These are phyloP conservation scores for Hiodon alosoides DNA, from an alignment of 2,113 vertebrate genomes.

Conservation along the genomic window DNA sequence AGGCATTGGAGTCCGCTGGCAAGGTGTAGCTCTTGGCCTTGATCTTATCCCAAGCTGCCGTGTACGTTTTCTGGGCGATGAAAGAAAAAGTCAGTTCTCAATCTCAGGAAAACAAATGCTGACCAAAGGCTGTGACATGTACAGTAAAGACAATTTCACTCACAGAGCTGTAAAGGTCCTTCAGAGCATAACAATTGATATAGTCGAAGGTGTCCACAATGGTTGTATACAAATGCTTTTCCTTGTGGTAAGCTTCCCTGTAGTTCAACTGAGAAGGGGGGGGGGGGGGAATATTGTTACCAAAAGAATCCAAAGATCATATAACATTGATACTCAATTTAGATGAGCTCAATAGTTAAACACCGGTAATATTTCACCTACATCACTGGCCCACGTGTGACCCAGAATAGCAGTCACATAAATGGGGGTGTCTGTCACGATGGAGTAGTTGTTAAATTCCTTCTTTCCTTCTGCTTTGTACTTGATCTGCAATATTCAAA, in stretches of 20 bases:
- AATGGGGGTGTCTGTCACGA: conserved; percentile 88
- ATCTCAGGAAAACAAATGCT: neutral
- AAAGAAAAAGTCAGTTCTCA: neutral
- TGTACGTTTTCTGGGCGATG: conserved; percentile 79
- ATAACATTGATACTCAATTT: neutral
- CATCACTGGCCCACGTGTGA: conserved; percentile 84
- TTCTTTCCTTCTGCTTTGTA: conserved; percentile 84
- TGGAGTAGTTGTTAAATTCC: conserved; percentile 82
- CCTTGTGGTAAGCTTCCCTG: conserved; percentile 84
- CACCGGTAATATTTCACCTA: conserved; percentile 37
- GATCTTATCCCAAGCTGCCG: conserved; percentile 81
- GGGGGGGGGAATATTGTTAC: neutral
- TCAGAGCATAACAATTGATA: conserved; percentile 73
- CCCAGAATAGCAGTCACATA: conserved; percentile 90
- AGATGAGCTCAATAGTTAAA: too few relatives aligned
- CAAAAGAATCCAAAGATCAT: neutral
- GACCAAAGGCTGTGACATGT: neutral
- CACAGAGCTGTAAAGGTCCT: conserved; percentile 82
- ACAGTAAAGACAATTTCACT: conserved; percentile 40
- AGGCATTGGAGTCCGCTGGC: conserved; percentile 69
- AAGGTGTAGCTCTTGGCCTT: conserved; percentile 82
- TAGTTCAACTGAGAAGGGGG: conserved; percentile 75
- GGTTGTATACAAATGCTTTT: conserved; percentile 89
- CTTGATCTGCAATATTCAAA: conserved; percentile 65
- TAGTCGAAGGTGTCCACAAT: conserved; percentile 82